Conservation (phyloP, 2,888 invertebrate species). For the Sinopyrophorus schimmeli region DNA sequence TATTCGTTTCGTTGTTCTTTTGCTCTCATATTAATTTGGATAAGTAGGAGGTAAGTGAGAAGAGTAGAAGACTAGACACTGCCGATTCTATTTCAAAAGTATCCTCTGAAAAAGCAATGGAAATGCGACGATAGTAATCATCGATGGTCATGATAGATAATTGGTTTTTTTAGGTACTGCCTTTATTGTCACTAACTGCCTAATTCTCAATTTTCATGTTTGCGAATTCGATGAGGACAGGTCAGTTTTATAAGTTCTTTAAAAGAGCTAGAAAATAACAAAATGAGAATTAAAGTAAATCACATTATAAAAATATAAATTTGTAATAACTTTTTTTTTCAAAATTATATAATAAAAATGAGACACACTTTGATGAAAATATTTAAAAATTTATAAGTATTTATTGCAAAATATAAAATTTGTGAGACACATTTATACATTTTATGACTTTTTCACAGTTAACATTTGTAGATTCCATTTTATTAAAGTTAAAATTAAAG, state of each 20-base stretch:
- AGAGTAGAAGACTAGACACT: conserved; percentile 31
- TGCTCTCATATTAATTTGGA: conserved; percentile 54
- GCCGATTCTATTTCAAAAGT: conserved; percentile 31
- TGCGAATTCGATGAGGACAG: background rate
- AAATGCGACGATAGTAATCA: conserved; percentile 30
- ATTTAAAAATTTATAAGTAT: too few species aligned
- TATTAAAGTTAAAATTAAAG: too few species aligned
- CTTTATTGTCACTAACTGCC: conserved; percentile 21
- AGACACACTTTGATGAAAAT: too few species aligned
- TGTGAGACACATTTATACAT: too few species aligned
- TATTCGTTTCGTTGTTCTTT: conserved; percentile 58
- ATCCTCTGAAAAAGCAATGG: conserved; percentile 32
- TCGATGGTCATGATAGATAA: conserved; percentile 23
- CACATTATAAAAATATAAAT: too few species aligned
- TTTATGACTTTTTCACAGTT: too few species aligned
- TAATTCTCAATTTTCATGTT: background rate
- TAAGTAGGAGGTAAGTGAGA: conserved; percentile 57
- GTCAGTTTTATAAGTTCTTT: background rate
- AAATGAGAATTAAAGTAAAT: too few species aligned
- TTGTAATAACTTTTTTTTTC: too few species aligned
- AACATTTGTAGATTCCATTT: too few species aligned
- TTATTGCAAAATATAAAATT: too few species aligned
- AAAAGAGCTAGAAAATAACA: too few species aligned
- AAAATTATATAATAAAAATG: too few species aligned
- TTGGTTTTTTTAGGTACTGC: conserved; percentile 29